Percentiles rank a stretch among this genome's conserved stretches.
Conservation (phyloP, 2,113 vertebrate genomes). For the Neopipo cinnamomea region DNA sequence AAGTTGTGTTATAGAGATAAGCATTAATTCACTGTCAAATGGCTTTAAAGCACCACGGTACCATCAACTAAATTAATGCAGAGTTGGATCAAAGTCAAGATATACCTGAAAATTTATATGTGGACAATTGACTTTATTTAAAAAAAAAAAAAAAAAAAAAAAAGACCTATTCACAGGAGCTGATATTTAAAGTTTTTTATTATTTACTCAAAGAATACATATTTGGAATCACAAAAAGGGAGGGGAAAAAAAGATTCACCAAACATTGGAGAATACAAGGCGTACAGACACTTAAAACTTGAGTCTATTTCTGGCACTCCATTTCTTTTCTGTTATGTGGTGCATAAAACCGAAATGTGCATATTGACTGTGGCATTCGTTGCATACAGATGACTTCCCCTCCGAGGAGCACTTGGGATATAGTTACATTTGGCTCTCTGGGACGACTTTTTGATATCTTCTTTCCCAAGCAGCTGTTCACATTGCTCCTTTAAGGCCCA, state of each 20-base stretch:
- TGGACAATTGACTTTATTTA: not conserved
- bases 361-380: not conserved
- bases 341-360: not conserved
- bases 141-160: too few relatives aligned
- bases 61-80: not conserved
- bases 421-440: not conserved
- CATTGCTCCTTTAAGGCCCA: not conserved
- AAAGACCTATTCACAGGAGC: not conserved
- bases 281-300: not conserved
- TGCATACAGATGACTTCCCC: not conserved
- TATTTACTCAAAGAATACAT: not conserved
- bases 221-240: not conserved
- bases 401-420: not conserved
- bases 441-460: not conserved
- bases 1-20: not conserved
- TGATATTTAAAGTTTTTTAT: not conserved
- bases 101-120: not conserved
- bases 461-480: constrained; percentile 13
- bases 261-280: not conserved
- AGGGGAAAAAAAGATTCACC: not conserved
- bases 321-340: not conserved
- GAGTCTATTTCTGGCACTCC: not conserved
- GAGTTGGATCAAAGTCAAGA: not conserved
- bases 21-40: not conserved
- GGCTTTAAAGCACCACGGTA: not conserved